These are phyloP conservation scores for Ctenosaura bakeri DNA, from an alignment of 2,797 vertebrate species.

Conservation along the genomic window DNA sequence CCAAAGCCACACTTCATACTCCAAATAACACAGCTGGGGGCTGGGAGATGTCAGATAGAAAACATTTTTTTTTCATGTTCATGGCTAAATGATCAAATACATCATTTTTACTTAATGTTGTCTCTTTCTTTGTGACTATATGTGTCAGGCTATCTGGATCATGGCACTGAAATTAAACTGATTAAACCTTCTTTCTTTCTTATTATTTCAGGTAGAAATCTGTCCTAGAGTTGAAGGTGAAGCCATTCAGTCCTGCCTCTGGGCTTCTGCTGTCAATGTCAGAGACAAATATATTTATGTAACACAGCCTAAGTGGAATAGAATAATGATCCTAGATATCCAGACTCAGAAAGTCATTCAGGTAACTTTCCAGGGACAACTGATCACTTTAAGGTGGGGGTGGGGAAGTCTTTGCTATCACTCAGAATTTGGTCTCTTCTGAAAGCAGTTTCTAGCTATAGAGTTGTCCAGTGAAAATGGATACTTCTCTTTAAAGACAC, in stretches of 20 bases:
- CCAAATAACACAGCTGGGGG: background rate
- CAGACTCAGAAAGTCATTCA: slow-evolving; percentile 93
- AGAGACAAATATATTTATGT: slow-evolving; percentile 93
- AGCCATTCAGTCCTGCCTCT: slow-evolving; percentile 86
- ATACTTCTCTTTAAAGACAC: no score
- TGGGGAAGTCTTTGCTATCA: background rate
- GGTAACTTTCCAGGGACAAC: slow-evolving; percentile 78
- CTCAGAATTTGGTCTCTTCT: slow-evolving; percentile 4
- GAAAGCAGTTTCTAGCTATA: slow-evolving; percentile 33
- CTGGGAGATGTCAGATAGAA: background rate
- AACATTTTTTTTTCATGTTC: slow-evolving; percentile 40
- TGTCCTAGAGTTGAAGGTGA: slow-evolving; percentile 87
- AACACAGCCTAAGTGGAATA: slow-evolving; percentile 89
- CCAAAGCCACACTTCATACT: background rate
- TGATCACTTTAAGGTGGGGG: slow-evolving; percentile 17
- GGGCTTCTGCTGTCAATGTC: slow-evolving; percentile 93
- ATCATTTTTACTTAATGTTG: slow-evolving; percentile 41
- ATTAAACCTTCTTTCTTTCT: slow-evolving; percentile 53
- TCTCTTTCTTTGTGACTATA: background rate
- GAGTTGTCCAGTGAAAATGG: background rate
- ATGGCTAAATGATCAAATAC: slow-evolving; percentile 10
- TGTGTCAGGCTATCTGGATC: slow-evolving; percentile 27
- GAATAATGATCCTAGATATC: slow-evolving; percentile 91
- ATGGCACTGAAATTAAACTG: slow-evolving; percentile 39
- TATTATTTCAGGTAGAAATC: slow-evolving; percentile 89